These are phyloP conservation scores for Turritopsis dohrnii DNA, from an alignment of 30 jellyfish, hydroid and myxozoan genomes.

Conservation along the genomic window DNA sequence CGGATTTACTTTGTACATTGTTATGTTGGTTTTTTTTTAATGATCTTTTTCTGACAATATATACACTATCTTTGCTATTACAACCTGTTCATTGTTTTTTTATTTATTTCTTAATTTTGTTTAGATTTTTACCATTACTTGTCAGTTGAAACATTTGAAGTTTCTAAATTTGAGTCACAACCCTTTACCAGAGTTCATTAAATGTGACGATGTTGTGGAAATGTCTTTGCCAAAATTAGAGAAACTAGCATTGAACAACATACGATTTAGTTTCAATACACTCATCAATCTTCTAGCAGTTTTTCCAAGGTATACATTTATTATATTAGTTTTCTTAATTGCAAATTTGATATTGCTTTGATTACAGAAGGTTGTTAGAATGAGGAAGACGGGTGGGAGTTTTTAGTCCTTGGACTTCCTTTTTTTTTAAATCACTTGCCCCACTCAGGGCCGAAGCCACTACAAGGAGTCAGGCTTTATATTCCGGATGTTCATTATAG, in stretches of 20 bases:
- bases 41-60: no score
- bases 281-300: slow-evolving; percentile 42
- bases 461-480: no score
- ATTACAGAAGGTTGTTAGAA: background rate
- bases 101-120: background rate
- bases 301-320: slow-evolving; percentile 41
- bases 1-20: no score
- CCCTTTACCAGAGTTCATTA: slow-evolving; percentile 5
- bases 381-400: no score
- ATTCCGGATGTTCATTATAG: no score
- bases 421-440: no score
- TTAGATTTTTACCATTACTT: background rate
- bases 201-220: slow-evolving; percentile 6
- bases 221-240: slow-evolving; percentile 35
- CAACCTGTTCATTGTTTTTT: no score
- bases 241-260: slow-evolving; percentile 42
- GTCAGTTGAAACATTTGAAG: background rate
- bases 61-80: no score
- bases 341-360: background rate
- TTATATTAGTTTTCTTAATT: background rate
- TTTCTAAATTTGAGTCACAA: background rate
- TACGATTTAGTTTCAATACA: slow-evolving; percentile 24
- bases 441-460: no score
- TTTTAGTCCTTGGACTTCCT: no score
- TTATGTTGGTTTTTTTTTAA: no score